Evolutionary conservation across 2,113 vertebrate genomes (phyloP), one percentile per base, ranked within the genome.

Genomic region (Lota lota): DNA sequence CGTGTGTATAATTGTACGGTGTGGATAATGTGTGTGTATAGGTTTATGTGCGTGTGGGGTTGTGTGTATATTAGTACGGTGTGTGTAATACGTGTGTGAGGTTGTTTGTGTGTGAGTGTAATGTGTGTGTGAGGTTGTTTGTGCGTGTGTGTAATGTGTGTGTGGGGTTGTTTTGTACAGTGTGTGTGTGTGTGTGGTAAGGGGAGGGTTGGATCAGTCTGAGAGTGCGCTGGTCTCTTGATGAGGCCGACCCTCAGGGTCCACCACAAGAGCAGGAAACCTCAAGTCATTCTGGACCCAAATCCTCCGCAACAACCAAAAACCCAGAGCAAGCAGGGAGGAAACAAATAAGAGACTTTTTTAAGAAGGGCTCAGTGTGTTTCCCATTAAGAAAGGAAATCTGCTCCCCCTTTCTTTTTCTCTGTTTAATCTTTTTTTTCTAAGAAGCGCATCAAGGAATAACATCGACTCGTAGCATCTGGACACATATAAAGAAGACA

Each of bases 181-280:
- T 54, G 53, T 54, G 53, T 54, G 53, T 17, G 53, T 17, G 53
- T 17, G 15, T 54, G 53, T 54, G 53, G 15, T 54, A n/a, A n/a
- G 74, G 76, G 63, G 76, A 69, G 68, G 70, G 71, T 51, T 68
- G 75, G 84, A 77, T 89, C 87, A 80, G 72, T 78, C 79, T 73
- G 54, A 79, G 82, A 82, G 81, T 85, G 85, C 69, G 72, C 76
- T 79, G 83, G 60, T 59, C 74, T 82, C 70, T 78, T 85, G 82
- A 79, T 77, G 82, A 1, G 63, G 78, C 75, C 33, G 24, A 82
- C 64, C 78, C 68, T 40, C 84, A 78, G 82, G 22, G 75, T 81
- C 82, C 64, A 87, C 87, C 84, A 77, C 89, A 81, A 81, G 80
- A 83, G 74, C 78, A 73, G 84, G 71, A 88, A 83, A 75, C 76